These are phyloP conservation scores for Myiagra hebetior DNA, from an alignment of 2,113 vertebrate species.

Conservation along the genomic window DNA sequence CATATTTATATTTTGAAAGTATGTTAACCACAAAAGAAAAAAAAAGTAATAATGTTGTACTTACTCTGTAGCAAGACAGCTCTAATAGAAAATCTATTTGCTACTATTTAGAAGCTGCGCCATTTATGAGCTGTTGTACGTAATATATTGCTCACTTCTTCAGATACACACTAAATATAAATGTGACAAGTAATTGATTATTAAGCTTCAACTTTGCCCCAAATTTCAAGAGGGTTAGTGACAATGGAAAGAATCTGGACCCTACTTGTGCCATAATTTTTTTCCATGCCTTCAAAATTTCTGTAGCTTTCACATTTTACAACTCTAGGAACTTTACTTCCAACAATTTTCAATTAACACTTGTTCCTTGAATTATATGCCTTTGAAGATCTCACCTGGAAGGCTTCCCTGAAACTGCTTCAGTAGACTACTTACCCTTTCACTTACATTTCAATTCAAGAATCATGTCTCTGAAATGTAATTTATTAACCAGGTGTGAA, in stretches of 20 bases:
- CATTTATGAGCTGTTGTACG: neutral
- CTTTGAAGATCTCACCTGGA: neutral
- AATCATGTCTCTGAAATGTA: neutral
- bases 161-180: neutral
- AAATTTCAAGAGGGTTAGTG: neutral
- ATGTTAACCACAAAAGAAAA: neutral
- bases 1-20: neutral
- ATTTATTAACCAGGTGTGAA: neutral
- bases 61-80: neutral
- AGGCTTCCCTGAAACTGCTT: neutral
- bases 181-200: neutral
- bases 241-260: neutral
- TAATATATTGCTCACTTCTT: neutral
- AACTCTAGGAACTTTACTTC: neutral
- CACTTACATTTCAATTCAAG: neutral
- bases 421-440: neutral
- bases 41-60: neutral
- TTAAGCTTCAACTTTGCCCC: neutral
- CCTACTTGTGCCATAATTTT: neutral
- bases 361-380: neutral
- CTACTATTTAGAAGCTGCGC: neutral
- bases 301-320: neutral
- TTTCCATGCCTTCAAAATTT: neutral
- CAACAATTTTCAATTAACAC: neutral
- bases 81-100: neutral